Base-by-base conservation (phyloP, 2,888 invertebrate species). In the Mellilla xanthometata region DNA sequence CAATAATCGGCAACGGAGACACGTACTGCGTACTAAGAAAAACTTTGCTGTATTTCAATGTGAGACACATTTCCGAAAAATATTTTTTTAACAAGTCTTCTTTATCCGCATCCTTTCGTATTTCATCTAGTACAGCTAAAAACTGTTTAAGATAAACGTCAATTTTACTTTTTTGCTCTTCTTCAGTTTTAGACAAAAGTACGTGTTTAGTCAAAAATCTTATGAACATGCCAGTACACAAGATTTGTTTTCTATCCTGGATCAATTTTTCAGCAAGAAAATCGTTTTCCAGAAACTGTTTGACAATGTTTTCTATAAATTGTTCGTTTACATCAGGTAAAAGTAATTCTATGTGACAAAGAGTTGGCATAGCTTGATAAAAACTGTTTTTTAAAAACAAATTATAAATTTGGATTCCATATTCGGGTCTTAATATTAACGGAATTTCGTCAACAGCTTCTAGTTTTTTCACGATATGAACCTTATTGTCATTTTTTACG, bases 121-220 rank as follows among this genome's bases (percentile, higher is more conserved):
- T 28, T 30, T 26, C 9, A 27, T 65, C 55, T 13, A 78, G 38
- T 6, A 44, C 53, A 5, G 67, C 56, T 3, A 74, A 55, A 42
- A 77, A 70, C 1, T 56, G 62, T 12, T 59, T 36, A 8, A 63
- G 65, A 12, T 75, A 35, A 2, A 41, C 60, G 9, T 60, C 44
- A 4, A 69, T 50, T 44, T 63, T 66, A 6, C 40, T 46, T 5
- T 56, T 53, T 36, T 66, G 68, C 19, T 62, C 57, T 1, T 60
- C 46, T 27, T 65, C 55, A 41, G 39, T 58, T 50, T 59, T 57
- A 41, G 68, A 59, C 0, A 75, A 34, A 32, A 81, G 49, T 8
- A 81, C 49, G 44, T 62, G 72, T 53, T 74, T 76, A 0, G 68
- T 65, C 24, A 70, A 56, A 26, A 80, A 58, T 27, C 69, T 58